Percentiles rank a stretch among this genome's conserved stretches.
Conservation (phyloP, 2,113 vertebrate species). For the Antechinus flavipes region DNA sequence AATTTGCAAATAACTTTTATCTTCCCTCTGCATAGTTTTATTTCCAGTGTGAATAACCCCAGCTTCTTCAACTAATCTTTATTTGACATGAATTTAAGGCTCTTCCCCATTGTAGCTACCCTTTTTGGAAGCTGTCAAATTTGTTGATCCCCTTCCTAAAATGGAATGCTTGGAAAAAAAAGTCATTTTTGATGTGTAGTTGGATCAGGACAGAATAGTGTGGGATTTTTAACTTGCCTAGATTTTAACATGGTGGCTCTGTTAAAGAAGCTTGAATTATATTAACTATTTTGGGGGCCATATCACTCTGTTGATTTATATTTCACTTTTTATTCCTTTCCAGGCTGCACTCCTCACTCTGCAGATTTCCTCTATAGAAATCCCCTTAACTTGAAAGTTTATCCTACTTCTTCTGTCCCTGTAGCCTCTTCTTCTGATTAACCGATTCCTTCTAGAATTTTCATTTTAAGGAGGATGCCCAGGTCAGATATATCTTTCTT, state of each 20-base stretch:
- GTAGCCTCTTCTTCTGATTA: background rate
- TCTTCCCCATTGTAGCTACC: background rate
- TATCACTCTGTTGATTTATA: background rate
- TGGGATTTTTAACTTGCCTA: background rate
- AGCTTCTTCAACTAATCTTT: background rate
- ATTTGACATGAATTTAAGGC: background rate
- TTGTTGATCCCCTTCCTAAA: background rate
- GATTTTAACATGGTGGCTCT: background rate
- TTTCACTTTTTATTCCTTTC: background rate
- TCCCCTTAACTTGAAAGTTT: background rate
- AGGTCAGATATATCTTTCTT: background rate
- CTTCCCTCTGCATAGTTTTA: background rate
- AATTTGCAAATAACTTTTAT: background rate
- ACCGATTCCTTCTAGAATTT: background rate
- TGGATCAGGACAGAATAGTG: background rate
- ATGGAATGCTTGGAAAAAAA: background rate
- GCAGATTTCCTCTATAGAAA: background rate
- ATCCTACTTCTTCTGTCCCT: background rate
- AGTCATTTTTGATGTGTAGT: background rate
- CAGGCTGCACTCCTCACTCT: background rate
- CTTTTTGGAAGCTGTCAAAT: background rate
- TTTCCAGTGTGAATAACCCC: background rate
- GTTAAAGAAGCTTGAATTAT: background rate
- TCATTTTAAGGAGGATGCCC: background rate
- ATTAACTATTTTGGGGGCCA: background rate